phyloP scores from a whole-genome alignment of 2,113 vertebrate species.

The Bos indicus region DNA sequence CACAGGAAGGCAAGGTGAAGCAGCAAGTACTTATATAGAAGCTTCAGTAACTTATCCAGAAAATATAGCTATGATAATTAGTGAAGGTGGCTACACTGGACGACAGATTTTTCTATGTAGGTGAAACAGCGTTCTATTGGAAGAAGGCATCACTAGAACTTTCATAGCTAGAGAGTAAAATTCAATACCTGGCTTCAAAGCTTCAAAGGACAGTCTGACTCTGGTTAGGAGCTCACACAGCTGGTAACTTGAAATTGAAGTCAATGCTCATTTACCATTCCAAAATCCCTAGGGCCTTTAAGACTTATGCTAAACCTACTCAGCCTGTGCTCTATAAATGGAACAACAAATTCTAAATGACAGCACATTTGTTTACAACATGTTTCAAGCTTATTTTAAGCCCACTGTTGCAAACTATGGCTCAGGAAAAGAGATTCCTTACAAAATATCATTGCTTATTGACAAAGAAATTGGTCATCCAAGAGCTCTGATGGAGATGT shows the following conservation, averaged over 20 bases:
- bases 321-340: not conserved
- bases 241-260: not conserved
- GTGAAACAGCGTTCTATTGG: not conserved
- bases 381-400: not conserved
- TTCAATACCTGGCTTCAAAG: not conserved
- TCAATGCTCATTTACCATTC: not conserved
- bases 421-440: not conserved
- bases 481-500: not conserved
- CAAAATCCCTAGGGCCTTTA: not conserved
- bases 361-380: not conserved
- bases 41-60: not conserved
- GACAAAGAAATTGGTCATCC: not conserved
- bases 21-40: not conserved
- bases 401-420: not conserved
- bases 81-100: not conserved
- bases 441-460: not conserved
- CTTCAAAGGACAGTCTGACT: not conserved
- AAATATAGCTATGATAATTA: not conserved
- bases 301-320: not conserved
- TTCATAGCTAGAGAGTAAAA: not conserved
- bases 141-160: not conserved
- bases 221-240: not conserved
- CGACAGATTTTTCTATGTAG: not conserved
- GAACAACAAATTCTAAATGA: not conserved
- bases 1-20: not conserved